phyloP scores from a whole-genome alignment of 2,888 invertebrate species.

The Proisotoma minuta region DNA sequence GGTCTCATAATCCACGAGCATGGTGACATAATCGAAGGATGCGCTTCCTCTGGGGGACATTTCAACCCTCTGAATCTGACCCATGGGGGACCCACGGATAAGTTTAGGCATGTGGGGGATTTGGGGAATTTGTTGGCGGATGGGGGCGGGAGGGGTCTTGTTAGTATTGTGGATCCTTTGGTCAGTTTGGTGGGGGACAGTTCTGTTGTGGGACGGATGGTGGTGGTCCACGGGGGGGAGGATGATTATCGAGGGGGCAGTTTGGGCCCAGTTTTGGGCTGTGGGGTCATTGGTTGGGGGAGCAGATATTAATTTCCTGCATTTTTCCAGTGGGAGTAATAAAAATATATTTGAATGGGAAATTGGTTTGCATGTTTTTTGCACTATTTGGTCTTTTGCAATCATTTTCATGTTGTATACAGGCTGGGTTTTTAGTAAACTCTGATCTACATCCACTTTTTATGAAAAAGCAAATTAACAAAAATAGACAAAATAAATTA shows the following conservation, averaged over 20 bases:
- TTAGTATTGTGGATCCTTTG: conserved; percentile 42
- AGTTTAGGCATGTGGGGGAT: conserved; percentile 45
- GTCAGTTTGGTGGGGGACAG: conserved; percentile 53
- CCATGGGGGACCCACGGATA: conserved; percentile 22
- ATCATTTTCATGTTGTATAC: no score
- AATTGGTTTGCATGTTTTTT: no score
- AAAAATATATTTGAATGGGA: no score
- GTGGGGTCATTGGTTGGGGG: conserved; percentile 55
- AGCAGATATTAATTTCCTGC: no score
- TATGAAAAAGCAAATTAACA: no score
- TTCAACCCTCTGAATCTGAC: conserved; percentile 16
- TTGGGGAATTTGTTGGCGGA: conserved; percentile 47
- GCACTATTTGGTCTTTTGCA: no score
- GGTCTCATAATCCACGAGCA: not conserved
- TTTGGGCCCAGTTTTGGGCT: conserved; percentile 55
- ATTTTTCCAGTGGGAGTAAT: no score
- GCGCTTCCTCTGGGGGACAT: not conserved
- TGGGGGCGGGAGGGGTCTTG: conserved; percentile 36
- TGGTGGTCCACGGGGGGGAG: conserved; percentile 54
- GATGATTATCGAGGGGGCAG: conserved; percentile 56
- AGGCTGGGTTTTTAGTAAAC: no score
- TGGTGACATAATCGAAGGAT: not conserved
- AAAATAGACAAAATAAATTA: no score
- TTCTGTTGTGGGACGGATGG: conserved; percentile 54
- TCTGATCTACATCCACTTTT: no score